A percentile compares a stretch with the other conserved stretches of the same genome.
phyloP scores from a whole-genome alignment of 2,797 vertebrate species.

The Gambusia yucatana region DNA sequence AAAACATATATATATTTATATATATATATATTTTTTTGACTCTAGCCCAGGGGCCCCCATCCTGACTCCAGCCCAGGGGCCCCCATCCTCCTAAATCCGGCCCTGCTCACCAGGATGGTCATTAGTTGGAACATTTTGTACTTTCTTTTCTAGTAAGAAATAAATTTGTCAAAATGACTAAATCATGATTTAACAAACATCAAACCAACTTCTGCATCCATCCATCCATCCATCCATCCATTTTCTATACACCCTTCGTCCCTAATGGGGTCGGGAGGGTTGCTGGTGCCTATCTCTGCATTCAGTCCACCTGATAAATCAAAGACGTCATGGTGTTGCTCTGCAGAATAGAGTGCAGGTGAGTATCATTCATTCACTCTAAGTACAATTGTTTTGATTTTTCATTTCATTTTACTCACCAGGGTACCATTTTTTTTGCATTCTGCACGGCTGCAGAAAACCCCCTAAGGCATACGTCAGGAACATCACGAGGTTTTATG shows the following conservation, averaged over 20 bases:
- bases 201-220: neutral
- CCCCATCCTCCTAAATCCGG: too few relatives aligned
- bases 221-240: too few relatives aligned
- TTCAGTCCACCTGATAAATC: neutral
- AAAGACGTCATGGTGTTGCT: neutral
- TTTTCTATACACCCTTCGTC: too few relatives aligned
- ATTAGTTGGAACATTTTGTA: too few relatives aligned
- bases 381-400: neutral
- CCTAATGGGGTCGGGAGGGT: too few relatives aligned
- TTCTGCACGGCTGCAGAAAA: neutral
- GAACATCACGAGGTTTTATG: neutral
- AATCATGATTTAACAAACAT: neutral
- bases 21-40: too few relatives aligned
- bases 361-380: neutral
- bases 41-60: too few relatives aligned
- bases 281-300: neutral
- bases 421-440: neutral
- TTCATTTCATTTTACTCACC: neutral
- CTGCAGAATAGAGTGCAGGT: neutral
- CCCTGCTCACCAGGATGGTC: too few relatives aligned
- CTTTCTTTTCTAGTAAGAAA: too few relatives aligned
- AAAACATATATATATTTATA: too few relatives aligned
- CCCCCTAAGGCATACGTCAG: neutral
- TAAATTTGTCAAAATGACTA: neutral
- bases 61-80: too few relatives aligned